phyloP scores from a whole-genome alignment of 2,888 invertebrate genomes.

The Pyrrhosoma nymphula region DNA sequence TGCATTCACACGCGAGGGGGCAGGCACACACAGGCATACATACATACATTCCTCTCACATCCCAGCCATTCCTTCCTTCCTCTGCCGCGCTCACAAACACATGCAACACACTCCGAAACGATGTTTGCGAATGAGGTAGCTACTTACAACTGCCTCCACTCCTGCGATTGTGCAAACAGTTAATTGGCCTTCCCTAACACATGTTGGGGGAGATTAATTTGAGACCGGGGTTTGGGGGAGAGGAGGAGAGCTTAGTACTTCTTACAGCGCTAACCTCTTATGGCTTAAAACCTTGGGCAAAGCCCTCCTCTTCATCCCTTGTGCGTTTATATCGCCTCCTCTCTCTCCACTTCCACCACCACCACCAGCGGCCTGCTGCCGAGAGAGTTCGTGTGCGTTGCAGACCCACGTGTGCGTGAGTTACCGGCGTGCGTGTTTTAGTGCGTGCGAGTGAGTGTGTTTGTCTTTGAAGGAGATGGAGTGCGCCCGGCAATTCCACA shows the following conservation, averaged over 20 bases:
- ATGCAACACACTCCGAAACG: neutral
- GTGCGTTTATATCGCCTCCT: neutral
- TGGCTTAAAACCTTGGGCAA: conserved; percentile 39
- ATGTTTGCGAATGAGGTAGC: conserved; percentile 36
- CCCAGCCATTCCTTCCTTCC: too few species aligned
- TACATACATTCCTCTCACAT: too few species aligned
- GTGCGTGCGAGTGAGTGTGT: neutral
- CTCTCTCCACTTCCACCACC: neutral
- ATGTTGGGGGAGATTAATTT: conserved; percentile 36
- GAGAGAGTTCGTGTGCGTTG: too few species aligned
- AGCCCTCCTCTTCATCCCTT: neutral
- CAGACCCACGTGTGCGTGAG: neutral
- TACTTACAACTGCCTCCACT: conserved; percentile 20
- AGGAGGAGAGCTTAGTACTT: neutral
- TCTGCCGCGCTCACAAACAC: too few species aligned
- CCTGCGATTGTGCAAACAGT: conserved; percentile 26
- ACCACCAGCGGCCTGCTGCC: too few species aligned
- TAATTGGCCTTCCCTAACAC: conserved; percentile 36
- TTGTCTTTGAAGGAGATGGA: conserved; percentile 32
- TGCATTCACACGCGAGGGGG: too few species aligned
- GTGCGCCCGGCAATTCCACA: neutral
- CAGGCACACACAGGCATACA: too few species aligned
- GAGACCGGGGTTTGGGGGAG: neutral
- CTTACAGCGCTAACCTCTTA: conserved; percentile 34
- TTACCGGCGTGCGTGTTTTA: neutral